Percentiles rank a stretch among this genome's conserved stretches.
phyloP scores from a whole-genome alignment of 1,140 invertebrate species.

The Batillaria attramentaria region DNA sequence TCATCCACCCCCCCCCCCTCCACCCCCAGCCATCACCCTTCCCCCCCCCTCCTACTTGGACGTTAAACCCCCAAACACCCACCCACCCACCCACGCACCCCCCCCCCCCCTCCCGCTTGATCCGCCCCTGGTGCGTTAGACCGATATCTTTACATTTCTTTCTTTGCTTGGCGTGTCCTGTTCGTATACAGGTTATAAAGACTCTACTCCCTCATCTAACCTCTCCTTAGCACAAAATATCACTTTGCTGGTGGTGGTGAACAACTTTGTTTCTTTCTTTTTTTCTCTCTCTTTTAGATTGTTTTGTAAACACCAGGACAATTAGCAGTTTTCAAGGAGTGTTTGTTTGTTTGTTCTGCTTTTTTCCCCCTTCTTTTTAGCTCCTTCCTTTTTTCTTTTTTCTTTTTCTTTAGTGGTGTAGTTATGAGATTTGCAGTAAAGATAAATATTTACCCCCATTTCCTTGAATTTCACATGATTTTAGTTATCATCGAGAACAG shows the following conservation, averaged over 20 bases:
- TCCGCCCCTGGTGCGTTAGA: too few species aligned
- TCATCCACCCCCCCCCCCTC: too few species aligned
- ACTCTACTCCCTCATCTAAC: too few species aligned
- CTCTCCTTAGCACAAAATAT: too few species aligned
- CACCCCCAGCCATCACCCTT: too few species aligned
- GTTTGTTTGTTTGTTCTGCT: not conserved
- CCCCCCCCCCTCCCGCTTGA: too few species aligned
- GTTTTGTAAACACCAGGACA: not conserved
- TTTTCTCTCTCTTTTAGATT: not conserved
- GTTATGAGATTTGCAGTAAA: not conserved
- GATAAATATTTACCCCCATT: not conserved
- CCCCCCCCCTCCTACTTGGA: too few species aligned
- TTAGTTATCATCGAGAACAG: not conserved
- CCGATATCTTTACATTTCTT: too few species aligned
- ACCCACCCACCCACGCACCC: too few species aligned
- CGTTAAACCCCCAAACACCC: too few species aligned
- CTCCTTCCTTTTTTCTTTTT: not conserved
- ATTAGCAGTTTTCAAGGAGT: not conserved
- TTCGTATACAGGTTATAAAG: too few species aligned
- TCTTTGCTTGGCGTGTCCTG: too few species aligned
- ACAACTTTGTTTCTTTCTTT: constrained; percentile 5
- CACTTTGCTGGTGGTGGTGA: constrained; percentile 16
- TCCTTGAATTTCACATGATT: not conserved
- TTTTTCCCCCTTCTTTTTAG: not conserved
- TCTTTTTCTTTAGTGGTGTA: not conserved